These are phyloP conservation scores for Hydropsyche betteni DNA, from an alignment of 2,888 invertebrate species.

Conservation along the genomic window DNA sequence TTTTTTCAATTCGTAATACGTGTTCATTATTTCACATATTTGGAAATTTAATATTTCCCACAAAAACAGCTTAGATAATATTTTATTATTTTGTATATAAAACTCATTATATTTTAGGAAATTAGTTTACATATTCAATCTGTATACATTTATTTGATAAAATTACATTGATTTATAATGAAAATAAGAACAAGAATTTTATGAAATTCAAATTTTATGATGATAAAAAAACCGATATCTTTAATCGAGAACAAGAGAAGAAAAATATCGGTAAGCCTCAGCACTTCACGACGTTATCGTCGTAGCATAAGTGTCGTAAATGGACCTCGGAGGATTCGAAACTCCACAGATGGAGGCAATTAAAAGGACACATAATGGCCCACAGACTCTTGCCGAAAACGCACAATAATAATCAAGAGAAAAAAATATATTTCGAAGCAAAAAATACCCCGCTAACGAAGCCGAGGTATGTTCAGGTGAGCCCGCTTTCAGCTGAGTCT, in stretches of 20 bases:
- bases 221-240: no score
- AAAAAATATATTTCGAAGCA: neutral
- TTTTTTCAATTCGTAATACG: no score
- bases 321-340: neutral
- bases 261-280: neutral
- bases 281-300: neutral
- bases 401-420: neutral
- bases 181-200: no score
- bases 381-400: neutral
- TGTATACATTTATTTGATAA: no score
- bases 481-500: neutral
- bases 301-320: neutral
- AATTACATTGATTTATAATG: no score
- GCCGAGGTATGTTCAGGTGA: neutral
- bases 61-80: no score
- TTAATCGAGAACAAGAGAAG: neutral
- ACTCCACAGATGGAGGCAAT: neutral
- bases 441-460: neutral
- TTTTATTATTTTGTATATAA: no score
- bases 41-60: no score
- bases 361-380: conserved; percentile 13
- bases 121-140: no score
- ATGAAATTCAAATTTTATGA: no score
- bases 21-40: no score
- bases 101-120: no score